Conservation (phyloP, 2,113 vertebrate species). For the Microtus ochrogaster region DNA sequence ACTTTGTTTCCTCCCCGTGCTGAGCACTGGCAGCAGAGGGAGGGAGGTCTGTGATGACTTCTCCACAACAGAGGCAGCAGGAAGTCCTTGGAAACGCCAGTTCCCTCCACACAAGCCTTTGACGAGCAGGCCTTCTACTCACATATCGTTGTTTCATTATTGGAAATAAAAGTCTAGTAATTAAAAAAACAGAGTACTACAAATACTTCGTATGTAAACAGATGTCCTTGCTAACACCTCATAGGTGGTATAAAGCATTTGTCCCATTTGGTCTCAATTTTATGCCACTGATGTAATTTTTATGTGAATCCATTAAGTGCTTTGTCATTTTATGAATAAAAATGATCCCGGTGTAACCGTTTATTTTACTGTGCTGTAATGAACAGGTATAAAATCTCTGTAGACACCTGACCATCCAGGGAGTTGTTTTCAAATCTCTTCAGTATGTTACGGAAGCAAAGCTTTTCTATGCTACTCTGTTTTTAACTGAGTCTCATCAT, state of each 20-base stretch:
- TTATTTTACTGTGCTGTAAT: conserved; percentile 5
- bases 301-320: not conserved
- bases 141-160: not conserved
- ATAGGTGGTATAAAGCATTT: not conserved
- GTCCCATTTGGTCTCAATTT: conserved; percentile 18
- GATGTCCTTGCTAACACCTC: not conserved
- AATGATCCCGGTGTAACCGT: not conserved
- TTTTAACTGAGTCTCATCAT: not conserved
- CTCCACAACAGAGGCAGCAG: conserved; percentile 5
- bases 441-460: conserved; percentile 14
- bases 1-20: not conserved
- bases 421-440: not conserved
- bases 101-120: not conserved
- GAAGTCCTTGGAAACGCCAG: not conserved
- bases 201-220: not conserved
- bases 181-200: not conserved
- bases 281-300: conserved; percentile 54
- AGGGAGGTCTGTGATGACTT: not conserved
- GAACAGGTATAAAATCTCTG: not conserved
- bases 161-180: not conserved
- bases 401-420: not conserved
- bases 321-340: conserved; percentile 63
- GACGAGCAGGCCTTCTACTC: conserved; percentile 2
- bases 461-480: not conserved
- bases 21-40: not conserved